These are phyloP conservation scores for Malacosoma neustria DNA, from an alignment of 2,888 invertebrate genomes.

Conservation along the genomic window DNA sequence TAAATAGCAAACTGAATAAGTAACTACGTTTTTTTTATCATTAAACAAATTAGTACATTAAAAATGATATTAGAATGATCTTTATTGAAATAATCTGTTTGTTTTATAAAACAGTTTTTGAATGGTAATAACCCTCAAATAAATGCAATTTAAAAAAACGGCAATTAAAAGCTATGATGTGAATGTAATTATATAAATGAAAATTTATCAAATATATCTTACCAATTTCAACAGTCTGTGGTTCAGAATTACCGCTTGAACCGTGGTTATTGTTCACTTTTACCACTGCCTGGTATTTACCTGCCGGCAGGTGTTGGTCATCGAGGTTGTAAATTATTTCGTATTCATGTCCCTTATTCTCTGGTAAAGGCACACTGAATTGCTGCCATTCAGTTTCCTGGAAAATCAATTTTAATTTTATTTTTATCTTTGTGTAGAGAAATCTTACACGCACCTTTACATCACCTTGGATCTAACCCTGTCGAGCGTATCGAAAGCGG, in stretches of 20 bases:
- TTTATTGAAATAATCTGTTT: too few relatives aligned
- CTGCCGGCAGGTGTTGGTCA: constrained; percentile 26
- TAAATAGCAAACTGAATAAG: too few relatives aligned
- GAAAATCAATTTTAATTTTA: constrained; percentile 4
- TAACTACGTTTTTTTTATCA: too few relatives aligned
- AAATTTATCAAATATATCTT: constrained; percentile 14
- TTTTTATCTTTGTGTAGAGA: too few relatives aligned
- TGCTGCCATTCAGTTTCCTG: constrained; percentile 32
- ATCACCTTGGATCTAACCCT: too few relatives aligned
- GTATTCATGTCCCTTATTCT: constrained; percentile 26
- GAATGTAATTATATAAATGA: background rate
- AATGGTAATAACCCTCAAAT: too few relatives aligned
- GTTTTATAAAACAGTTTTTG: too few relatives aligned
- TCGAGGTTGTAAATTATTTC: constrained; percentile 30
- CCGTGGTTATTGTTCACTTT: constrained; percentile 44
- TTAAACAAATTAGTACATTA: too few relatives aligned
- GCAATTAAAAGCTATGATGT: background rate
- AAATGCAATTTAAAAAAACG: constrained; percentile 3
- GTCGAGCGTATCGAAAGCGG: too few relatives aligned
- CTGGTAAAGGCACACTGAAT: constrained; percentile 32
- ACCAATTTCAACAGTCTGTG: constrained; percentile 39
- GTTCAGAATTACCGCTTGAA: constrained; percentile 36
- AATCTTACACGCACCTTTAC: too few relatives aligned
- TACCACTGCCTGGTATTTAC: constrained; percentile 41
- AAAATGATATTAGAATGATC: too few relatives aligned